A percentile compares a stretch with the other conserved stretches of the same genome.
Evolutionary conservation across 2,113 vertebrate genomes (phyloP).

Genomic region (Argyrosomus japonicus): DNA sequence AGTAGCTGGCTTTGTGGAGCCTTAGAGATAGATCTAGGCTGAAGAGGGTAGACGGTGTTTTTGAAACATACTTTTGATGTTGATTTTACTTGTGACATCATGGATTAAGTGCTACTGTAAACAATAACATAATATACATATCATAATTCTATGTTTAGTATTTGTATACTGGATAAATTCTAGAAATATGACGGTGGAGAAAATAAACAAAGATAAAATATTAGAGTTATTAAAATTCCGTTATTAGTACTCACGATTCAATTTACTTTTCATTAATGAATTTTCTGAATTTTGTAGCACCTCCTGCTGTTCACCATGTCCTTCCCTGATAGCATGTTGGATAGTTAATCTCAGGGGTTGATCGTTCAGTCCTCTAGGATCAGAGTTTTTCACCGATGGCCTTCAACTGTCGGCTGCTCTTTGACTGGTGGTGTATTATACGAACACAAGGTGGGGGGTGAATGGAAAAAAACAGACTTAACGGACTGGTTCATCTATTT

Average conservation of each 20-base stretch:
- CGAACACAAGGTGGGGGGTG: not conserved
- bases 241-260: not conserved
- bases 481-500: slow-evolving; percentile 40
- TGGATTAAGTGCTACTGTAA: slow-evolving; percentile 33
- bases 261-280: not conserved
- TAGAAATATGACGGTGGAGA: slow-evolving; percentile 3
- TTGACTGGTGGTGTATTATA: slow-evolving; percentile 8
- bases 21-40: not conserved
- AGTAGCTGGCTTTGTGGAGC: not conserved
- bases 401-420: slow-evolving; percentile 38
- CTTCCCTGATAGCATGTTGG: slow-evolving; percentile 42
- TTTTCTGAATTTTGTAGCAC: slow-evolving; percentile 41
- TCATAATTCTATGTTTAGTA: slow-evolving; percentile 55
- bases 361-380: slow-evolving; percentile 40
- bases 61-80: slow-evolving; percentile 35
- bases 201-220: slow-evolving; percentile 12
- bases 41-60: not conserved
- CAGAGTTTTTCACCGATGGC: slow-evolving; percentile 31
- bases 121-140: slow-evolving; percentile 28
- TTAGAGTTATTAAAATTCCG: slow-evolving; percentile 6
- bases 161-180: slow-evolving; percentile 48
- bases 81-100: slow-evolving; percentile 45
- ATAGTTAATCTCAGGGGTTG: slow-evolving; percentile 66
- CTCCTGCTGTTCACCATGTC: slow-evolving; percentile 37
- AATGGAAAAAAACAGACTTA: not conserved